A percentile compares a stretch with the other conserved stretches of the same genome.
phyloP scores from a whole-genome alignment of 2,888 invertebrate species.

The Apotomis capreana region DNA sequence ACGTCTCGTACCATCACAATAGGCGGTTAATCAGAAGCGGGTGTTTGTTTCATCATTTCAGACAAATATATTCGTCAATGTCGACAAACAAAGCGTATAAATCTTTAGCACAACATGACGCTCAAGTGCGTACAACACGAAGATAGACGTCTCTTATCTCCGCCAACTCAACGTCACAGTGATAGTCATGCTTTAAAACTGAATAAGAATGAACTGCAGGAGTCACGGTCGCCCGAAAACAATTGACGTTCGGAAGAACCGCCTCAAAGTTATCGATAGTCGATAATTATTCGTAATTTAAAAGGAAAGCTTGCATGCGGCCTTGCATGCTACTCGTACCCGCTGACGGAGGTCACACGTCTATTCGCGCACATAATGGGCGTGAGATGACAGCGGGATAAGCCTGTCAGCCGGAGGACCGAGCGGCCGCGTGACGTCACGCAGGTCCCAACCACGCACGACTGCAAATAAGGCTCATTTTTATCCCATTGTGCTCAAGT shows the following conservation, averaged over 20 bases:
- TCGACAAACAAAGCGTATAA: constrained; percentile 37
- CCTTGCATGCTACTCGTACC: constrained; percentile 63
- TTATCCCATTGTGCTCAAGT: constrained; percentile 31
- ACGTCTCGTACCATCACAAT: constrained; percentile 29
- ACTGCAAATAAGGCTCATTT: constrained; percentile 38
- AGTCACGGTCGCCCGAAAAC: constrained; percentile 47
- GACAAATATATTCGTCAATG: constrained; percentile 35
- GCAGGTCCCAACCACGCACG: constrained; percentile 41
- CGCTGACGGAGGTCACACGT: constrained; percentile 69
- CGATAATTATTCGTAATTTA: constrained; percentile 54
- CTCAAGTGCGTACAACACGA: constrained; percentile 19
- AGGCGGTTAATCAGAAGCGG: constrained; percentile 29
- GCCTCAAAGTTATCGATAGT: constrained; percentile 56
- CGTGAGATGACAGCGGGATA: constrained; percentile 73
- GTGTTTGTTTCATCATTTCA: constrained; percentile 31
- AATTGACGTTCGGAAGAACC: constrained; percentile 54
- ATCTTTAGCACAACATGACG: constrained; percentile 31
- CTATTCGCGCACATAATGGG: constrained; percentile 69
- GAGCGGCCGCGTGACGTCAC: constrained; percentile 48
- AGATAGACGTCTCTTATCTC: constrained; percentile 29
- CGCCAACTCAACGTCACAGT: constrained; percentile 16
- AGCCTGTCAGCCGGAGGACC: constrained; percentile 48
- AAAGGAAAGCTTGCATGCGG: constrained; percentile 63
- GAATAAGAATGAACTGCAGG: constrained; percentile 28
- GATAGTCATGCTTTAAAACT: constrained; percentile 15